Evolutionary conservation across 2,888 invertebrate species (phyloP).

Genomic region (Athalia rosae): DNA sequence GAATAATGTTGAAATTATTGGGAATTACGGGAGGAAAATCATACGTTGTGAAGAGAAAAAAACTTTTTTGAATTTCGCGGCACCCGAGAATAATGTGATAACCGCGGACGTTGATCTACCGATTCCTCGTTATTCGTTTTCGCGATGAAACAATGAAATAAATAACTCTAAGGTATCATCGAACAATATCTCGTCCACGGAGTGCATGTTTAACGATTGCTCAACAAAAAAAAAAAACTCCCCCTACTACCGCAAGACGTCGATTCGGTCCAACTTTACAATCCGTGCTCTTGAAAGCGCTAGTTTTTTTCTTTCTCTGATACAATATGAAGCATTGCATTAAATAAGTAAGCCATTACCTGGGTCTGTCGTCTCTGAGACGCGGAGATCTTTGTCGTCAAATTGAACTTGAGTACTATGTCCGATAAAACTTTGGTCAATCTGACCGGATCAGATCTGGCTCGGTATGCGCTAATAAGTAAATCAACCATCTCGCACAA

Average conservation of each 20-base stretch:
- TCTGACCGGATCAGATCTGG: neutral
- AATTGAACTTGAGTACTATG: neutral
- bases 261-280: too few species aligned
- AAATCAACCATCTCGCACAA: neutral
- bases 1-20: constrained; percentile 16
- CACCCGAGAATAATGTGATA: neutral
- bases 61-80: constrained; percentile 1
- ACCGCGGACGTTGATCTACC: neutral
- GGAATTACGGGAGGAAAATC: constrained; percentile 1
- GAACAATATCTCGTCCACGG: too few species aligned
- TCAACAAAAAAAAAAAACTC: too few species aligned
- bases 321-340: too few species aligned
- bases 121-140: neutral
- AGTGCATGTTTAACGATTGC: too few species aligned
- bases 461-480: neutral
- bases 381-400: neutral
- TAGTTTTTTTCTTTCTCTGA: too few species aligned
- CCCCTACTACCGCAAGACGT: too few species aligned
- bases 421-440: neutral
- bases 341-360: neutral
- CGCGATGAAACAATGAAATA: too few species aligned
- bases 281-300: too few species aligned
- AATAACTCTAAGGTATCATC: too few species aligned
- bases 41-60: constrained; percentile 5
- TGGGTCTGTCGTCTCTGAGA: neutral